Evolutionary conservation across 2,888 invertebrate species (phyloP).

Genomic region (Fabriciana adippe): DNA sequence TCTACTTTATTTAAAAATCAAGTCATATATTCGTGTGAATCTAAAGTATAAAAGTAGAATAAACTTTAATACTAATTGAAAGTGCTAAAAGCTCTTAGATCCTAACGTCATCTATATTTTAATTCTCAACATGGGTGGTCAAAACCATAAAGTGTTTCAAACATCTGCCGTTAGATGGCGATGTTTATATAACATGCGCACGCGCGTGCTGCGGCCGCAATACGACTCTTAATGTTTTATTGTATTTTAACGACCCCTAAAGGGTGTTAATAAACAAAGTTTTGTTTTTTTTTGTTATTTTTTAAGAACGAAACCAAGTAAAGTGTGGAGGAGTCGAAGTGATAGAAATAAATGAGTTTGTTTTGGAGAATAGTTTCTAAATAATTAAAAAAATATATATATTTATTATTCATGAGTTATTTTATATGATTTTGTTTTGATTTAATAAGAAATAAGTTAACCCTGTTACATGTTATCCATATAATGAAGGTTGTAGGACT

Average conservation of each 20-base stretch:
- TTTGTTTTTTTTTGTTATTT: slow-evolving; percentile 26
- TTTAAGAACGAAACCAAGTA: background rate
- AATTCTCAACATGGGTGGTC: slow-evolving; percentile 53
- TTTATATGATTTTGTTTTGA: no score
- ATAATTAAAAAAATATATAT: no score
- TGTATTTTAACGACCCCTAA: slow-evolving; percentile 36
- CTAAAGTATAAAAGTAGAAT: no score
- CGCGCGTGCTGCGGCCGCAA: slow-evolving; percentile 23
- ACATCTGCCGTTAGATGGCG: slow-evolving; percentile 66
- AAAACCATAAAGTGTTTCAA: slow-evolving; percentile 49
- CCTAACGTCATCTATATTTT: slow-evolving; percentile 34
- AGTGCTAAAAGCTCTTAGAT: background rate
- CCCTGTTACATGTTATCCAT: no score
- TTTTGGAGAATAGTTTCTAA: no score
- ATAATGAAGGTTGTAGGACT: no score
- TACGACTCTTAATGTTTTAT: slow-evolving; percentile 33
- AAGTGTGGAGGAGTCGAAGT: background rate
- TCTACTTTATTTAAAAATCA: no score
- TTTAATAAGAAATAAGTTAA: no score
- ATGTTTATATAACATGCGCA: slow-evolving; percentile 45
- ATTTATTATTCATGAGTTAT: no score
- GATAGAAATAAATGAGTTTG: no score
- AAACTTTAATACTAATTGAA: no score
- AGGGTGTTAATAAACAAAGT: slow-evolving; percentile 36
- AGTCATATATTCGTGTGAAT: no score